Evolutionary conservation across 2,113 vertebrate species (phyloP).

Genomic region (Pluvialis apricaria): DNA sequence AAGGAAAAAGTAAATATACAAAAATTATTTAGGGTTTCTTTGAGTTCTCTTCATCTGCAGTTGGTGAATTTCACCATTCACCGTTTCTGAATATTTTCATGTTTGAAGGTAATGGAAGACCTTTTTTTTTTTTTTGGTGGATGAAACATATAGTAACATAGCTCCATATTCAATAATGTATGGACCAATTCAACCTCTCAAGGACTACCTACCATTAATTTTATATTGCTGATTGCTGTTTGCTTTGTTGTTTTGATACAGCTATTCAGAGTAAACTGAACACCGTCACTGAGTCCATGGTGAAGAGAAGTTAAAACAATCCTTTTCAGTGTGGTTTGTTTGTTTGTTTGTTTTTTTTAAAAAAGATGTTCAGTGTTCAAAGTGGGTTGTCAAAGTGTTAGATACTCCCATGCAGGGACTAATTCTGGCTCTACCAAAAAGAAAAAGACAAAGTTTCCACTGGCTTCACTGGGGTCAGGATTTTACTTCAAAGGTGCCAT

Average conservation of each 20-base stretch:
- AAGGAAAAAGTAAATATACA: not conserved
- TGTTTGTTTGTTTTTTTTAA: not conserved
- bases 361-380: not conserved
- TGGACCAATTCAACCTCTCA: not conserved
- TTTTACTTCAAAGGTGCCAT: not conserved
- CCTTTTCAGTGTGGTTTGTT: not conserved
- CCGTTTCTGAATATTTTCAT: not conserved
- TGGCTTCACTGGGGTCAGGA: not conserved
- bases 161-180: not conserved
- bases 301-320: constrained; percentile 29
- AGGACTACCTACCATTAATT: not conserved
- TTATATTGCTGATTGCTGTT: constrained; percentile 17
- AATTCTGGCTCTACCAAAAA: not conserved
- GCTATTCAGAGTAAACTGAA: not conserved
- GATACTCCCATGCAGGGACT: not conserved
- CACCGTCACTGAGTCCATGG: not conserved
- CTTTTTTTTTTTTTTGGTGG: not conserved
- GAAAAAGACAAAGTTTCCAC: not conserved
- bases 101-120: not conserved
- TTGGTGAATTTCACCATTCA: not conserved
- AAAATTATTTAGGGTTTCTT: not conserved
- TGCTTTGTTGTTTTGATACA: constrained; percentile 17
- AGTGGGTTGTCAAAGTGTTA: not conserved
- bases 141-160: not conserved
- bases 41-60: not conserved